Base-by-base conservation (phyloP, 2,888 invertebrate species). In the Pandemis corylana region DNA sequence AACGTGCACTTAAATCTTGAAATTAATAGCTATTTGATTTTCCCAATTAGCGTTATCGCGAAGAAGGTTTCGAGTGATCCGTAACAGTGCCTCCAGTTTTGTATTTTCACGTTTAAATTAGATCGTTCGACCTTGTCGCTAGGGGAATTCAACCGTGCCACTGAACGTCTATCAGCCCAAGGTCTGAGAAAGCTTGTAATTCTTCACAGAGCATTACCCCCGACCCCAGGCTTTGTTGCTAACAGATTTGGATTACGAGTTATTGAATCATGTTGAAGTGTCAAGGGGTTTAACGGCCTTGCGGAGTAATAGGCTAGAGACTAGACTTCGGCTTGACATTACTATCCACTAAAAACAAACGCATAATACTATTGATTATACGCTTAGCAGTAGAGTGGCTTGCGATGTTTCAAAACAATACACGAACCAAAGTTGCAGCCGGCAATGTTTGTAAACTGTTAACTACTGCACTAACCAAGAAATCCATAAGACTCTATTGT, bases 121-220 rank as follows among this genome's bases (percentile, higher is more conserved):
- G 77, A 78, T 75, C 51, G 66, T 41, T 69, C 76, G 82, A 86
- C 88, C 86, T 88, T 87, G 82, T 77, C 76, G 74, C 61, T 69
- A 53, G 77, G 84, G 83, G 80, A 83, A 78, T 85, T 85, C 81
- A 85, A 83, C 83, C 80, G 80, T 78, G 75, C 76, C 79, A 75
- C 77, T 77, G 77, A 75, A 75, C 76, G 84, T 85, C 83, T 82
- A 80, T 78, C 78, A 78, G 75, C 83, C 81, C 84, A 85, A 86
- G 84, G 88, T 85, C 85, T 87, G 77, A 78, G 83, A 85, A 80
- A 84, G 80, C 83, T 82, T 75, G 78, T 77, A 79, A 78, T 74
- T 78, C 81, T 80, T 82, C 73, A 69, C 73, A 82, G 78, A 78
- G 66, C 78, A 64, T 79, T 80, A 80, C 79, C 75, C 79, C 75